Conservation (phyloP, 2,888 invertebrate species). For the Ectemnius continuus region DNA sequence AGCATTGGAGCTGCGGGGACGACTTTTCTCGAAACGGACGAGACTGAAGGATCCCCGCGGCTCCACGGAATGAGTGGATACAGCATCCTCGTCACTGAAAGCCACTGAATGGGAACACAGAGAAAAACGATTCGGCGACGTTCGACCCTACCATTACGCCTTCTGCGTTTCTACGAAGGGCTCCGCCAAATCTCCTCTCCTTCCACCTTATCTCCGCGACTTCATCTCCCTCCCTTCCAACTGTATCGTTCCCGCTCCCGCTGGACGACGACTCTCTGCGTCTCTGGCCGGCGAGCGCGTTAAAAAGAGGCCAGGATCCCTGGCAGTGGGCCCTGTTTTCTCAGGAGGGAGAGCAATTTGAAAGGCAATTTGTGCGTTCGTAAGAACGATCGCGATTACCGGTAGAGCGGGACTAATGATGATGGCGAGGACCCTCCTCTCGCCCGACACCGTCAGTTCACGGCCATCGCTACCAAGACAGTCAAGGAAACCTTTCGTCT, state of each 20-base stretch:
- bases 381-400: slow-evolving; percentile 68
- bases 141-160: slow-evolving; percentile 47
- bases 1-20: background rate
- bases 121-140: slow-evolving; percentile 48
- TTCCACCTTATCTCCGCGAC: slow-evolving; percentile 28
- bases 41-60: slow-evolving; percentile 48
- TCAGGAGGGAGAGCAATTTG: slow-evolving; percentile 60
- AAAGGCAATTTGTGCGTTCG: slow-evolving; percentile 66
- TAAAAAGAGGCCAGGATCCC: slow-evolving; percentile 61
- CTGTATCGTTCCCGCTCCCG: slow-evolving; percentile 26
- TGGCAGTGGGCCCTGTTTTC: slow-evolving; percentile 59
- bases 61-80: slow-evolving; percentile 20
- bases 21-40: slow-evolving; percentile 38
- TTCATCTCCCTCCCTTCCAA: slow-evolving; percentile 7
- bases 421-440: slow-evolving; percentile 51
- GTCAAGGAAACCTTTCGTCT: slow-evolving; percentile 44
- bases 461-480: slow-evolving; percentile 52
- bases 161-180: slow-evolving; percentile 59
- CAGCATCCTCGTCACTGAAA: background rate
- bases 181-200: slow-evolving; percentile 41
- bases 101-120: slow-evolving; percentile 34
- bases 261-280: too few species aligned
- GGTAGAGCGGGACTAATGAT: slow-evolving; percentile 67
- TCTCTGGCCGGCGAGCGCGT: slow-evolving; percentile 34
- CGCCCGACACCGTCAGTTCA: slow-evolving; percentile 36